These are phyloP conservation scores for Pygoscelis antarcticus DNA, from an alignment of 2,113 vertebrate species.

Conservation along the genomic window DNA sequence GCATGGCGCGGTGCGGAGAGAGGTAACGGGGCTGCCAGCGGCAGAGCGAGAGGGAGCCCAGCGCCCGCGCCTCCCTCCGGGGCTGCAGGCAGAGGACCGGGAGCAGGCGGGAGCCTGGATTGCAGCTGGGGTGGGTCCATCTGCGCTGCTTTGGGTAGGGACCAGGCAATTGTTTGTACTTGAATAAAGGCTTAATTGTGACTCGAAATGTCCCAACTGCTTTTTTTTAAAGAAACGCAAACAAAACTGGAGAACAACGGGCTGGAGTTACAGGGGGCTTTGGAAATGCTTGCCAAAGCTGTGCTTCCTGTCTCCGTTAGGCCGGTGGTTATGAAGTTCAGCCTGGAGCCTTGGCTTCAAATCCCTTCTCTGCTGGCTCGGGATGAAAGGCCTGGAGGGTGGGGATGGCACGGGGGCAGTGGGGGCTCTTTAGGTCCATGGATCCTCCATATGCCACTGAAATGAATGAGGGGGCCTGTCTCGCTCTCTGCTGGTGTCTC, in stretches of 20 bases:
- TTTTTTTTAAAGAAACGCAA: conserved; percentile 30
- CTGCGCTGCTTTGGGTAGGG: conserved; percentile 13
- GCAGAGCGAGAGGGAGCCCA: neutral
- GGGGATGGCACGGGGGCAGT: neutral
- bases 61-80: rapidly evolving
- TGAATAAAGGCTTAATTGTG: conserved; percentile 60
- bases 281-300: neutral
- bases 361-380: neutral
- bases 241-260: neutral
- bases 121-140: neutral
- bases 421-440: neutral
- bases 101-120: neutral
- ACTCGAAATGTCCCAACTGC: conserved; percentile 10
- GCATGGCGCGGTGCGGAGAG: rapidly evolving
- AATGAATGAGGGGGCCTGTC: neutral
- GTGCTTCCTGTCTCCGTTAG: neutral
- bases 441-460: neutral
- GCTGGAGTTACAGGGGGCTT: neutral
- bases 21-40: neutral
- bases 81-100: neutral
- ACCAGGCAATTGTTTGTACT: conserved; percentile 46
- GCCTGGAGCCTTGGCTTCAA: neutral
- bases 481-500: neutral
- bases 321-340: neutral
- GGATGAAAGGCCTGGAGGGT: neutral